Evolutionary conservation across 2,888 invertebrate species (phyloP).

Genomic region (Dicyrtoma fusca): DNA sequence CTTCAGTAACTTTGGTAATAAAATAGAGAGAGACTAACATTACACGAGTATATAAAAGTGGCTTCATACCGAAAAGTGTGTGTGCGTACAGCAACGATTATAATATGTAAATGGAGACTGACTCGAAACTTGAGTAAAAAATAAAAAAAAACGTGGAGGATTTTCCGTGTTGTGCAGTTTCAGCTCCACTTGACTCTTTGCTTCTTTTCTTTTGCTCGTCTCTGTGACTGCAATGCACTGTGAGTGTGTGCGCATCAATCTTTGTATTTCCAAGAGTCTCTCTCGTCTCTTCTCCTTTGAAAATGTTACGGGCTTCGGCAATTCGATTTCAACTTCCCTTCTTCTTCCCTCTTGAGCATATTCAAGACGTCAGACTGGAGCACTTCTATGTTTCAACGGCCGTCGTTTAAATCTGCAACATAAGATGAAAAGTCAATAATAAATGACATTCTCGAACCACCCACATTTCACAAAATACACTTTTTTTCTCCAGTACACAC

Average conservation of each 20-base stretch:
- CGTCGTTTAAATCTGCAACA: constrained; percentile 14
- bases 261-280: constrained; percentile 24
- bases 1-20: too few species aligned
- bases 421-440: constrained; percentile 8
- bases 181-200: constrained; percentile 22
- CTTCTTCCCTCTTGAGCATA: constrained; percentile 22
- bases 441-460: constrained; percentile 16
- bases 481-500: too few species aligned
- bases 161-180: background rate
- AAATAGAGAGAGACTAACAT: too few species aligned
- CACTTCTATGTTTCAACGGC: constrained; percentile 16
- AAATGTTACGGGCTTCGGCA: too few species aligned
- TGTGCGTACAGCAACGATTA: too few species aligned
- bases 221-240: background rate
- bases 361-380: constrained; percentile 25
- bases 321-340: background rate
- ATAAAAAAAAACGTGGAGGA: background rate
- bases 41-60: too few species aligned
- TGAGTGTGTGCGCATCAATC: constrained; percentile 21
- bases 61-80: too few species aligned
- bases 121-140: background rate
- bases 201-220: background rate
- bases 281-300: too few species aligned
- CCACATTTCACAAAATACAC: background rate
- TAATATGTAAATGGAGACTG: background rate